A percentile compares a stretch with the other conserved stretches of the same genome.
phyloP scores from a whole-genome alignment of 1,140 invertebrate genomes.

The Nilaparvata lugens region DNA sequence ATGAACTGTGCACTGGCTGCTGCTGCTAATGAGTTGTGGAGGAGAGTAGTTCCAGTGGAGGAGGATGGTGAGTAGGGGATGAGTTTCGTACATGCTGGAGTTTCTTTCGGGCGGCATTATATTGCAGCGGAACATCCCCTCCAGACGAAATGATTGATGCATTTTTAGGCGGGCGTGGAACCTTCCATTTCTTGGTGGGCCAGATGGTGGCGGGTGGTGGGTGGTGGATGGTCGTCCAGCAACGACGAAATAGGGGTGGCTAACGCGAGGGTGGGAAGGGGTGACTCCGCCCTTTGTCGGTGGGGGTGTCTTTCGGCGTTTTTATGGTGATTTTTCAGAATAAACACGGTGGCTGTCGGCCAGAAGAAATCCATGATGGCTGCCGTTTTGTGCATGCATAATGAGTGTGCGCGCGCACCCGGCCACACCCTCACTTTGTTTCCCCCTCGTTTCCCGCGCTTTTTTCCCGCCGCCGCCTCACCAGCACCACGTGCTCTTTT shows the following conservation, averaged over 20 bases:
- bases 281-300: constrained; percentile 10
- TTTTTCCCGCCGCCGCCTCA: constrained; percentile 7
- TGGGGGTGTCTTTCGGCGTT: constrained; percentile 19
- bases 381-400: constrained; percentile 18
- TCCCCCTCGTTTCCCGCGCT: constrained; percentile 10
- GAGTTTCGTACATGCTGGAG: too few species aligned
- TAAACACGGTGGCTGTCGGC: constrained; percentile 11
- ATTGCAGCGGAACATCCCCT: constrained; percentile 8
- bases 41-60: too few species aligned
- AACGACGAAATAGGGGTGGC: constrained; percentile 16
- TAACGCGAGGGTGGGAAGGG: background rate
- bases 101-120: background rate
- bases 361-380: constrained; percentile 20
- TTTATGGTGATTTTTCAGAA: constrained; percentile 16
- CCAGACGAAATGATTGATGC: constrained; percentile 16
- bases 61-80: too few species aligned
- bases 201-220: constrained; percentile 2
- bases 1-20: too few species aligned
- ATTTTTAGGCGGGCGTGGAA: constrained; percentile 2
- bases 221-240: constrained; percentile 3
- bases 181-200: constrained; percentile 11
- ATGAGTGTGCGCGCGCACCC: constrained; percentile 10
- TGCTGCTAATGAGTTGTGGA: too few species aligned
- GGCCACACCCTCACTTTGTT: constrained; percentile 3
- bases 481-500: constrained; percentile 11